Conservation (phyloP, 2,113 vertebrate genomes). For the Daubentonia madagascariensis region DNA sequence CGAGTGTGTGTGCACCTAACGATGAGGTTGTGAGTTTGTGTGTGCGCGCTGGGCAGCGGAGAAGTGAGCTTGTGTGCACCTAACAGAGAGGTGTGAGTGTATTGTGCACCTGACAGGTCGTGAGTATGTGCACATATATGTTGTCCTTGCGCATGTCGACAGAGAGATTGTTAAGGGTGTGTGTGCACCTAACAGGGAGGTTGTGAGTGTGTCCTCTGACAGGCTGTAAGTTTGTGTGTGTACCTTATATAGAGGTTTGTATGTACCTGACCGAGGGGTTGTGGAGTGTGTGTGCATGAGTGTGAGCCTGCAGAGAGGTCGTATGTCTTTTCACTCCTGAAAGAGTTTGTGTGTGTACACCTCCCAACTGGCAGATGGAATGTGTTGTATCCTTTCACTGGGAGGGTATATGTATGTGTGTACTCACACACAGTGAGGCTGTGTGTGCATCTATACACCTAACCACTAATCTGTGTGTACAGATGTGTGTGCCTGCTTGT, state of each 20-base stretch:
- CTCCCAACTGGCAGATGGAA: not conserved
- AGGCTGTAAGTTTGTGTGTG: not conserved
- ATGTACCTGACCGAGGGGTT: not conserved
- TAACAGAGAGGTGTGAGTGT: not conserved
- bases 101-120: not conserved
- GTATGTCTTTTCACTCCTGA: not conserved
- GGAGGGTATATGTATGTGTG: not conserved
- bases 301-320: not conserved
- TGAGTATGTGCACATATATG: not conserved
- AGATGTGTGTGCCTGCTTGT: not conserved
- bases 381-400: not conserved
- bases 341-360: not conserved
- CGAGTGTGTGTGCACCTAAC: not conserved
- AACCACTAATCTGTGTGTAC: not conserved
- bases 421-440: not conserved
- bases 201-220: not conserved
- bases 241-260: not conserved
- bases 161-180: not conserved
- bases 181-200: not conserved
- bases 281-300: not conserved
- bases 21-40: not conserved
- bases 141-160: not conserved
- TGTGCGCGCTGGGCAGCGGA: not conserved
- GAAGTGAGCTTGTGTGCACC: constrained; percentile 16
- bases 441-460: not conserved